Base-by-base conservation (phyloP, 2,888 invertebrate species). In the Drosophila kuntzei region DNA sequence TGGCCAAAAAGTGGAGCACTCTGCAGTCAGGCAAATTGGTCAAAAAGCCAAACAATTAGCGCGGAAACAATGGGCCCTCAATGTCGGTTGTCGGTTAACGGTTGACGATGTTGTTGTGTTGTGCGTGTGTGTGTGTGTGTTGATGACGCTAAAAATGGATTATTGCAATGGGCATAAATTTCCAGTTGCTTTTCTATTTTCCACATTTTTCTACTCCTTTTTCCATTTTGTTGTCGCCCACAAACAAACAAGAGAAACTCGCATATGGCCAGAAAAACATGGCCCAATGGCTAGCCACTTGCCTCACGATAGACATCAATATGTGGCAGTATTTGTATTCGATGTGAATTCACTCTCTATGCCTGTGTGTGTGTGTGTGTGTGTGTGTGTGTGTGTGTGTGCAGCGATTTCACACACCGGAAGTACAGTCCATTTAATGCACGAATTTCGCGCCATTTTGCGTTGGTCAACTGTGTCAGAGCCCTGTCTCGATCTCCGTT, bases 21-120 rank as follows among this genome's bases (percentile, higher is more conserved):
- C 50, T 74, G 69, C 41, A 46, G 41, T 27, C 64, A 41, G 54
- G 75, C 71, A 80, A 84, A 84, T 85, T 78, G 82, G 79, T 76
- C 77, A 73, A 89, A 91, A 90, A 87, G 85, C 91, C 91, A 91
- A 91, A 92, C 91, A 92, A 92, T 92, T 92, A 92, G 91, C 90
- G 89, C 91, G 90, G 91, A 92, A 92, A 92, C 92, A 92, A 92
- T 91, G 90, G 90, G 81, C 69, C 60, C 71, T 87, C 90, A 91
- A 91, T 91, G 91, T 91, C 90, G 90, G 34, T 50, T 50, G 50
- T 22, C 14, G 49, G 89, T 89, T 88, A n/a, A n/a, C n/a, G n/a
- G n/a, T n/a, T n/a, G n/a, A n/a, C n/a, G 90, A 90, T 90, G 86
- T 84, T 55, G 29, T 57, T 57, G 57, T 62, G 89, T n/a, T n/a